phyloP scores from a whole-genome alignment of 2,888 invertebrate genomes.

The Polyommatus iphigenia region DNA sequence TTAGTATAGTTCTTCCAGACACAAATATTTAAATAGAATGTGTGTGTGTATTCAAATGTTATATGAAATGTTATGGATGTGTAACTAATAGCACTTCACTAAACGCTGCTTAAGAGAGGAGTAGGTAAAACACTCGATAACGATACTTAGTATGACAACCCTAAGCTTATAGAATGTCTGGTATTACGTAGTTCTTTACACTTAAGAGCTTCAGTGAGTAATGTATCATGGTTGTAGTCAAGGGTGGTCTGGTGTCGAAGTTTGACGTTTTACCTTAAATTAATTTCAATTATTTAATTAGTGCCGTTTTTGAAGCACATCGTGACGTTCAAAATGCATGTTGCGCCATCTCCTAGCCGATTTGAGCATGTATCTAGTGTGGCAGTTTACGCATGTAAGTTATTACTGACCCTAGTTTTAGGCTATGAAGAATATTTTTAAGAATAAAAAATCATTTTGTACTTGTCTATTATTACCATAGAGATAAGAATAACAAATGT shows the following conservation, averaged over 20 bases:
- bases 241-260: background rate
- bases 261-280: background rate
- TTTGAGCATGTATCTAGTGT: slow-evolving; percentile 54
- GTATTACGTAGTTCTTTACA: slow-evolving; percentile 10
- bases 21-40: slow-evolving; percentile 55
- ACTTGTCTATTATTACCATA: slow-evolving; percentile 79
- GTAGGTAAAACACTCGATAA: background rate
- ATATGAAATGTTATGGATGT: slow-evolving; percentile 48
- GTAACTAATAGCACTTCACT: slow-evolving; percentile 43
- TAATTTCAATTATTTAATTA: background rate
- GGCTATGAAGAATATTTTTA: slow-evolving; percentile 73
- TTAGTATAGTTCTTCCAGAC: slow-evolving; percentile 79
- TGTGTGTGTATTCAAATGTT: slow-evolving; percentile 54
- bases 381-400: slow-evolving; percentile 65
- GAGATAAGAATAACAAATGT: slow-evolving; percentile 75
- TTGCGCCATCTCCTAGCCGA: slow-evolving; percentile 14
- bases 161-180: slow-evolving; percentile 8
- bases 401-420: slow-evolving; percentile 77
- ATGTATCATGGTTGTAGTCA: background rate
- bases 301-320: slow-evolving; percentile 16
- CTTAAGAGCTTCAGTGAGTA: slow-evolving; percentile 8
- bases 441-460: slow-evolving; percentile 78
- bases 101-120: slow-evolving; percentile 19
- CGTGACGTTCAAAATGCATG: slow-evolving; percentile 23
- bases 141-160: background rate